Base-by-base conservation (phyloP, 2,888 invertebrate species). In the Anarsia innoxiella region DNA sequence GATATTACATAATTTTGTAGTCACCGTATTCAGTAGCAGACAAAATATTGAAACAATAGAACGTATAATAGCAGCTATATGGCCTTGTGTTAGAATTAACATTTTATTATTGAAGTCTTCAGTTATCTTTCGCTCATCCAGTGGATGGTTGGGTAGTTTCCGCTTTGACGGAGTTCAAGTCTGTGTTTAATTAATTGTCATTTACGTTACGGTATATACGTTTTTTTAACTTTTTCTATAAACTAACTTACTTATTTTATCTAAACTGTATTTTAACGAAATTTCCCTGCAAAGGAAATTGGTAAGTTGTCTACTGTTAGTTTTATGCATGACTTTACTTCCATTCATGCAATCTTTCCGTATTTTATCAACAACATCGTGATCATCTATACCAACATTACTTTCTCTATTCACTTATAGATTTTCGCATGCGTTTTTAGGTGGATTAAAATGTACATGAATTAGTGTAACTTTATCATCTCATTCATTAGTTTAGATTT, bases 381-480 rank as follows among this genome's bases (percentile, higher is more conserved):
- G 30, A 11, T 23, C 29, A 46, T 40, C 23, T n/a, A n/a, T n/a
- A n/a, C n/a, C n/a, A 28, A 29, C 19, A 35, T 36, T 23, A 31
- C 23, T 11, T 12, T 23, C 9, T 23, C 31, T 30, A 13, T 15
- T 16, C 13, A 26, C 19, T 19, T 47, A 40, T 52, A 50, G 40
- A 33, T 51, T 33, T 48, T 54, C 59, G 72, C 71, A 72, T 72
- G 69, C 64, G 47, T 47, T 58, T 57, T 66, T 63, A 59, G 57
- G 59, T 56, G 62, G 53, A 48, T 42, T 40, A 30, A 19, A 25
- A 31, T 42, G n/a, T n/a, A n/a, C n/a, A n/a, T 19, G 19, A 19
- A 19, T 19, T 8, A 19, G n/a, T n/a, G n/a, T n/a, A n/a, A n/a
- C n/a, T n/a, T 19, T 37, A 45, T 36, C 35, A 29, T 45, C 31